Base-by-base conservation (phyloP, 2,113 vertebrate species). In the Pomatorhinus ruficollis region DNA sequence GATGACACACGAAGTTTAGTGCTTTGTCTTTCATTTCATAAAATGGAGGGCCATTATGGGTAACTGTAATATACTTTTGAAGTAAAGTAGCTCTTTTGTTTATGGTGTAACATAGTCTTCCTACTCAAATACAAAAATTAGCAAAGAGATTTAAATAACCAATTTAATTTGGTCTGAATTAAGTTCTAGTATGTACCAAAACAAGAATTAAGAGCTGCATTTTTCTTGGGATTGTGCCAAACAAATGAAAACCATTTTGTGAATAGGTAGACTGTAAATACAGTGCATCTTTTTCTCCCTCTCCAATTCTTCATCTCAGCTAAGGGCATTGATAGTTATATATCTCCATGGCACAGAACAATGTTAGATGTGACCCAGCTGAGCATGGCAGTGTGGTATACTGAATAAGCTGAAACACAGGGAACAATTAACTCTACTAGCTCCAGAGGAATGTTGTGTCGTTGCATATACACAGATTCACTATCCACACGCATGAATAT, bases 41-140 rank as follows among this genome's bases (percentile, higher is more conserved):
- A 95, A 93, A 96, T 61, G 45, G 66, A 75, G 60, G 21, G n/a
- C 81, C 96, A 89, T 80, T 95, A 79, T 37, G 25, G 15, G 76
- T 95, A 95, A 95, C 85, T 97, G 35, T 90, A 81, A 80, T 37
- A 76, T 59, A 92, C 69, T 95, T 97, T 92, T 81, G 76, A 74
- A 89, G 84, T 87, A 97, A 96, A 96, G 90, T 61, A 66, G 21
- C 33, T 75, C 54, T 84, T 95, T 93, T 83, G 59, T 86, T 97
- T 93, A 83, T 44, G 35, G 40, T 93, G 54, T 93, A 89, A 66
- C 35, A 60, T 86, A 39, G 89, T 93, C 93, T 95, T 50, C 37
- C 76, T 92, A 93, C 35, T 91, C 35, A 89, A 89, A 72, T 53
- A 24, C 70, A 83, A 83, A 91, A 91, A 85, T 90, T 93, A 84